phyloP scores from a whole-genome alignment of 1,140 invertebrate species.

The Neuroterus valhalla region DNA sequence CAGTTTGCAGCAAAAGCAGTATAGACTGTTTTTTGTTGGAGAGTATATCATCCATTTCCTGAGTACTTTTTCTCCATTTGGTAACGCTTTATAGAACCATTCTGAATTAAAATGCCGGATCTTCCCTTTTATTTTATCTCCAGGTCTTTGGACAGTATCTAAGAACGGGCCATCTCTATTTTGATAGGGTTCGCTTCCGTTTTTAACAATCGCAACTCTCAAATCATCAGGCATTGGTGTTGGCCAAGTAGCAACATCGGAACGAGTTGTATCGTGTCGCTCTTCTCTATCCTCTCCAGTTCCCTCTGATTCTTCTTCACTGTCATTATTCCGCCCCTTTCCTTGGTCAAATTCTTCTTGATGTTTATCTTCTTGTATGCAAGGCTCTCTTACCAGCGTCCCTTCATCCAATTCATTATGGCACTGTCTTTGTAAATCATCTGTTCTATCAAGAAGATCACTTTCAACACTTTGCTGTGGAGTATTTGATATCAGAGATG shows the following conservation, averaged over 20 bases:
- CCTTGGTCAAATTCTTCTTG: slow-evolving; percentile 37
- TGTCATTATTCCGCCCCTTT: no score
- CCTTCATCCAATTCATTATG: no score
- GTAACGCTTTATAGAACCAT: slow-evolving; percentile 22
- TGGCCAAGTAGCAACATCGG: background rate
- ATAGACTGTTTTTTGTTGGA: slow-evolving; percentile 14
- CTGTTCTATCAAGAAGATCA: no score
- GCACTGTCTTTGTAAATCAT: no score
- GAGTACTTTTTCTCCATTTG: slow-evolving; percentile 26
- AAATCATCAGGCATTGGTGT: slow-evolving; percentile 23
- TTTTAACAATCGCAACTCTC: slow-evolving; percentile 35
- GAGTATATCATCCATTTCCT: slow-evolving; percentile 31
- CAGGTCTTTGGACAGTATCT: slow-evolving; percentile 38
- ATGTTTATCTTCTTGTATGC: slow-evolving; percentile 37
- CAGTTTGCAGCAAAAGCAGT: slow-evolving; percentile 34
- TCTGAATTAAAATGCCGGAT: slow-evolving; percentile 12
- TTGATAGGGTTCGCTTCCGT: slow-evolving; percentile 42
- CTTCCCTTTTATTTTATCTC: slow-evolving; percentile 38
- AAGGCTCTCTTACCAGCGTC: no score
- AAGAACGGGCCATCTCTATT: slow-evolving; percentile 33
- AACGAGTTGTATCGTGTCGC: no score
- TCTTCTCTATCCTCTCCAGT: no score
- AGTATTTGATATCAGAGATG: no score
- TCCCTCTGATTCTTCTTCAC: no score
- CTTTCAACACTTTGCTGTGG: no score